Percentiles rank a stretch among this genome's conserved stretches.
phyloP scores from a whole-genome alignment of 2,888 invertebrate genomes.

The Gastrophysa polygoni region DNA sequence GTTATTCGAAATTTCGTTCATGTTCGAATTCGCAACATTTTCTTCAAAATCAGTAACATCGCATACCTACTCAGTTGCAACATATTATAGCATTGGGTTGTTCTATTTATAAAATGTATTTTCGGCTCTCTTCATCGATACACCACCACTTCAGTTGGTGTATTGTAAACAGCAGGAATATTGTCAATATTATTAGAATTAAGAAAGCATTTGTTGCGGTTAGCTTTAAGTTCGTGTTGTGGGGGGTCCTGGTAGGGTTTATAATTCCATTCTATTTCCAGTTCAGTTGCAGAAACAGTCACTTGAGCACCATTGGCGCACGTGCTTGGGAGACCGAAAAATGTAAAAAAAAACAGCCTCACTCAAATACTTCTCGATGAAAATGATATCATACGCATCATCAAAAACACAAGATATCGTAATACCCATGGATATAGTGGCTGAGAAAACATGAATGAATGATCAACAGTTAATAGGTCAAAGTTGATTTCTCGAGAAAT shows the following conservation, averaged over 20 bases:
- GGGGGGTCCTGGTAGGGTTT: conserved; percentile 34
- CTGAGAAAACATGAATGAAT: too few species aligned
- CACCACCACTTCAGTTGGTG: conserved; percentile 33
- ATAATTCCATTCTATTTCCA: conserved; percentile 33
- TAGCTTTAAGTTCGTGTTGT: conserved; percentile 30
- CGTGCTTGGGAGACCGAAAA: background rate
- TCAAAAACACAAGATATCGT: too few species aligned
- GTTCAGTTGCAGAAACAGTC: conserved; percentile 20
- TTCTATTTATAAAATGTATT: conserved; percentile 37
- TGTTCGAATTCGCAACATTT: background rate
- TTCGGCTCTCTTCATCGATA: conserved; percentile 26
- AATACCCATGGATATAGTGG: too few species aligned
- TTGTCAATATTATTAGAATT: conserved; percentile 38
- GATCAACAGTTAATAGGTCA: too few species aligned
- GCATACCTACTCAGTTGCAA: conserved; percentile 23
- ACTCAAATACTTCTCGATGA: too few species aligned
- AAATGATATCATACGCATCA: too few species aligned
- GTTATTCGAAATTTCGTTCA: too few species aligned
- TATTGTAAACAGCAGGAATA: conserved; percentile 38
- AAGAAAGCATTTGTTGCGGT: conserved; percentile 38
- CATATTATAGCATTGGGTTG: conserved; percentile 24
- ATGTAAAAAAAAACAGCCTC: too few species aligned
- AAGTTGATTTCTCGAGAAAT: too few species aligned
- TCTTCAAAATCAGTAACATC: conserved; percentile 24
- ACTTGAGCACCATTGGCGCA: conserved; percentile 6